Percentiles rank a stretch among this genome's conserved stretches.
Evolutionary conservation across 2,797 vertebrate species (phyloP).

Genomic region (Serranus cabrilla): DNA sequence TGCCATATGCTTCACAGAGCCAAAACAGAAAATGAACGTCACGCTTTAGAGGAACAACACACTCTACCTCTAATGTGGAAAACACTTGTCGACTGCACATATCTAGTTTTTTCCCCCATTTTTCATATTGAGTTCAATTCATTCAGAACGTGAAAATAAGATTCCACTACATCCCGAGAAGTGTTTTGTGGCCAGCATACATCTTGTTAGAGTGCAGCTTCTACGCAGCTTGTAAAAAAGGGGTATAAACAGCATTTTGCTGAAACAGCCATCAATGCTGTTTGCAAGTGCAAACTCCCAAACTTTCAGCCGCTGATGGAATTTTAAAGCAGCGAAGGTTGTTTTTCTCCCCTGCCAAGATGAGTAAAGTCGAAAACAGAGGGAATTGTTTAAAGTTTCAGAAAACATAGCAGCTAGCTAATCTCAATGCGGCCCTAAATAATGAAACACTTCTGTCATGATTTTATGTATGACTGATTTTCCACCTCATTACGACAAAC

Average conservation of each 20-base stretch:
- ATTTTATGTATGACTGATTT: slow-evolving; percentile 36
- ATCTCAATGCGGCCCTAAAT: slow-evolving; percentile 36
- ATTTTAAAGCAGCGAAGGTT: slow-evolving; percentile 41
- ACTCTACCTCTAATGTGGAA: slow-evolving; percentile 14
- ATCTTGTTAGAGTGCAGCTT: slow-evolving; percentile 26
- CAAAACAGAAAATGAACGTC: slow-evolving; percentile 17
- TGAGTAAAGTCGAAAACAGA: slow-evolving; percentile 29
- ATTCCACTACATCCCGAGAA: slow-evolving; percentile 8
- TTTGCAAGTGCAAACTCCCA: slow-evolving; percentile 36
- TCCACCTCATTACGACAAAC: slow-evolving; percentile 1
- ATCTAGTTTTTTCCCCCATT: background rate
- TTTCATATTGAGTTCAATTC: background rate
- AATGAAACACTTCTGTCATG: slow-evolving; percentile 19
- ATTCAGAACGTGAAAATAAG: slow-evolving; percentile 11
- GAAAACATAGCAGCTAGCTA: slow-evolving; percentile 21
- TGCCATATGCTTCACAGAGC: slow-evolving; percentile 11
- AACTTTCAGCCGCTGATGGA: slow-evolving; percentile 34
- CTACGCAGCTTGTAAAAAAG: background rate
- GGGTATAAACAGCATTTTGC: slow-evolving; percentile 25
- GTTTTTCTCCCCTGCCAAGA: slow-evolving; percentile 7
- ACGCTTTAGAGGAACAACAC: background rate
- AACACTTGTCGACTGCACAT: background rate
- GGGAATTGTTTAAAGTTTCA: slow-evolving; percentile 42
- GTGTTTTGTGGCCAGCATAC: slow-evolving; percentile 19
- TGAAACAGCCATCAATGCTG: slow-evolving; percentile 32